Evolutionary conservation across 2,113 vertebrate species (phyloP).

Genomic region (Connochaetes taurinus): DNA sequence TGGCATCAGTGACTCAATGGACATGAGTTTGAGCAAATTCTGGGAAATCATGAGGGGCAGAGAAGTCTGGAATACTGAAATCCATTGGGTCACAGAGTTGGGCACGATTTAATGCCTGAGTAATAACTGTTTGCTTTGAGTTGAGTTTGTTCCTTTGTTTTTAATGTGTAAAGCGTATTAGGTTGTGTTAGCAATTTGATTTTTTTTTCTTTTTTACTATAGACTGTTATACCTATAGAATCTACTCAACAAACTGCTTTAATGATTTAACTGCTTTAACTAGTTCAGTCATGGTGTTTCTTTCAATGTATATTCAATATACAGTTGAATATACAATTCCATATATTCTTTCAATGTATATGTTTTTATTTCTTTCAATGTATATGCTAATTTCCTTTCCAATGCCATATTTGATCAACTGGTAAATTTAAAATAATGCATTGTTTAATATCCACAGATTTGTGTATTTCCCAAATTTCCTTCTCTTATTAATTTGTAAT

Average conservation of each 20-base stretch:
- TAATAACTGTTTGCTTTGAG: neutral
- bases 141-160: neutral
- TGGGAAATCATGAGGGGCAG: neutral
- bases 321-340: neutral
- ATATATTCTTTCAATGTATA: neutral
- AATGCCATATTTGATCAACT: neutral
- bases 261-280: neutral
- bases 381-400: neutral
- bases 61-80: neutral
- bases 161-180: neutral
- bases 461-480: neutral
- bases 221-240: neutral
- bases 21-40: neutral
- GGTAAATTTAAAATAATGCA: neutral
- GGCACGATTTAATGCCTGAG: rapidly evolving
- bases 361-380: neutral
- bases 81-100: neutral
- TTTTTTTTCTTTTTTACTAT: neutral
- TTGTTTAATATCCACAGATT: neutral
- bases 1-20: neutral
- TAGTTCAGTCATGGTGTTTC: neutral
- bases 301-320: neutral
- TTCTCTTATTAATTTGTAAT: neutral
- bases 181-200: neutral
- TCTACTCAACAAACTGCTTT: neutral